Base-by-base conservation (phyloP, 2,888 invertebrate species). In the Sesamia inferens region DNA sequence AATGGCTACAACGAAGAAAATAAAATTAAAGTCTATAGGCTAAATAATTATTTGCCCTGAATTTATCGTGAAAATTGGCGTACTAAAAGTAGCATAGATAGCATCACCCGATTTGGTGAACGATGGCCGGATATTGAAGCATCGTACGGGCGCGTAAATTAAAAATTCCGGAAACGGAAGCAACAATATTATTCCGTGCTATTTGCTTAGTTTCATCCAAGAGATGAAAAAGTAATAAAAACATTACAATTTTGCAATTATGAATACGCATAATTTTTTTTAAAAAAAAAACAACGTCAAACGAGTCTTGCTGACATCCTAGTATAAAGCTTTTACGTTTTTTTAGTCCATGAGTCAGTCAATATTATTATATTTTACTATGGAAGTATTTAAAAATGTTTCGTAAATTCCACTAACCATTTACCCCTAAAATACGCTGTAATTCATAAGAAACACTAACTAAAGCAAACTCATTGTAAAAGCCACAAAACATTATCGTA, bases 61-160 rank as follows among this genome's bases (percentile, higher is more conserved):
- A 47, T 58, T 51, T 85, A 85, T 71, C 74, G 76, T 76, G 74
- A 81, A 84, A 84, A 81, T 10, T 70, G 63, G 39, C 66, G 55
- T 55, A 76, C 74, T 74, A 75, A 86, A 84, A 81, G 66, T 73
- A 31, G 31, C 31, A 31, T 31, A 31, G 31, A 76, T 82, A 79
- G 76, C 76, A 76, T 65, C 81, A 80, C n/a, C 62, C 81, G 74
- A 77, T 82, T 81, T 81, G 72, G 78, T 76, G 83, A 88, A 85
- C 88, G 88, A 90, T 88, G 85, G 82, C 85, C 89, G 88, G 91
- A 92, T 91, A 91, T 91, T 92, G 92, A 85, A 90, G 88, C 88
- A 78, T 77, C 79, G 86, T 82, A 86, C 89, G 82, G 87, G 81
- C 85, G 89, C 90, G 90, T 88, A 91, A 91, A 92, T 92, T 91